A percentile compares a stretch with the other conserved stretches of the same genome.
Evolutionary conservation across 2,888 invertebrate genomes (phyloP).

Genomic region (Callyntrura sp.): DNA sequence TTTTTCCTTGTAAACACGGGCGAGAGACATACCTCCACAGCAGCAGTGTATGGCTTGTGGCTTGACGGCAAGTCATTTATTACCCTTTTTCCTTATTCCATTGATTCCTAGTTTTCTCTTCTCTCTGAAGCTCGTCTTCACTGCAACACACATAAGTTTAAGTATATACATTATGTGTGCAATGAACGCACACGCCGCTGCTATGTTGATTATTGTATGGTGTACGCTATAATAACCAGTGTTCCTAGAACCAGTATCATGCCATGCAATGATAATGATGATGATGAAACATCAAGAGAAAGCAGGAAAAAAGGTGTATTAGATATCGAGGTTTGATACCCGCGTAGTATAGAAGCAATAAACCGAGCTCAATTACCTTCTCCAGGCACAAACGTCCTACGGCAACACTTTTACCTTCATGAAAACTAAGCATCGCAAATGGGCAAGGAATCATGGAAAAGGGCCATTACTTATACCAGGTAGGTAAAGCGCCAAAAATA

Average conservation of each 20-base stretch:
- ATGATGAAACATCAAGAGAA: neutral
- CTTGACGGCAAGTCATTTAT: constrained; percentile 39
- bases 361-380: constrained; percentile 38
- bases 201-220: neutral
- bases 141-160: no score
- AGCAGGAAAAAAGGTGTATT: neutral
- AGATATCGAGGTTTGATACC: constrained; percentile 36
- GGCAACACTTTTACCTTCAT: constrained; percentile 8
- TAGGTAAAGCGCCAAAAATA: neutral
- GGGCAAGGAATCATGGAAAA: neutral
- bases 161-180: neutral
- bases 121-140: neutral
- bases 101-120: constrained; percentile 19
- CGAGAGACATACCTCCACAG: neutral
- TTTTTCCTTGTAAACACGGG: neutral
- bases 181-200: neutral
- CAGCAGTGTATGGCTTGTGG: no score
- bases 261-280: neutral
- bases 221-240: neutral
- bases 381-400: neutral
- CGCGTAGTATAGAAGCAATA: constrained; percentile 29
- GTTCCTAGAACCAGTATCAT: no score
- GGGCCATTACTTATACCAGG: neutral
- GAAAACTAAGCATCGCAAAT: neutral
- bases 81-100: constrained; percentile 25